Conservation (phyloP, 2,888 invertebrate species). For the Chrysina gloriosa region DNA sequence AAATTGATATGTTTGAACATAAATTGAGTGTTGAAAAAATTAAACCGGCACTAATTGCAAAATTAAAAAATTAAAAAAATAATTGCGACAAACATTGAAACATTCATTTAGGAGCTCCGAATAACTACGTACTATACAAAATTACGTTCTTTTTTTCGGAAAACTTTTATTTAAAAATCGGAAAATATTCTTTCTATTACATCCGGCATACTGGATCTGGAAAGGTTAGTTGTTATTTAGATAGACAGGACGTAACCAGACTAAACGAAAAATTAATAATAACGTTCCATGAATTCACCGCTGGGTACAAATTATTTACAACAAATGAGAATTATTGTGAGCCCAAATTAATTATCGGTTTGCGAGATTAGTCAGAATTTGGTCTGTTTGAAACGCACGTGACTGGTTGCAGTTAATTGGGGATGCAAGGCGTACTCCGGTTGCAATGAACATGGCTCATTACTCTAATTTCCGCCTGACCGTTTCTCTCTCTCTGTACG, state of each 20-base stretch:
- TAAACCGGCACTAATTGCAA: conserved; percentile 16
- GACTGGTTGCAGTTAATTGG: conserved; percentile 50
- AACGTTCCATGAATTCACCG: conserved; percentile 2
- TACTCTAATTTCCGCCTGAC: conserved; percentile 52
- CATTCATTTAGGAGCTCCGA: too few relatives aligned
- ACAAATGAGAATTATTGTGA: conserved; percentile 24
- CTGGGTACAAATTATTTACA: conserved; percentile 4
- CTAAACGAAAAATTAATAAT: background rate
- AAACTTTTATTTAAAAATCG: too few relatives aligned
- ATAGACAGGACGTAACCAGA: too few relatives aligned
- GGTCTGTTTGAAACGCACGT: conserved; percentile 44
- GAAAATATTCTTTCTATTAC: too few relatives aligned
- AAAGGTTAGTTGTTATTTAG: too few relatives aligned
- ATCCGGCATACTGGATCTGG: too few relatives aligned
- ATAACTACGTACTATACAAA: too few relatives aligned
- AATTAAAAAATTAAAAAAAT: too few relatives aligned
- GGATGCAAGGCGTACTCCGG: conserved; percentile 50
- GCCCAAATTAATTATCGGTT: conserved; percentile 40
- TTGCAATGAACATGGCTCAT: conserved; percentile 53
- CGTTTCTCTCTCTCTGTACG: conserved; percentile 46
- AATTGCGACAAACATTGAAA: background rate
- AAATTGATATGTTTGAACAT: conserved; percentile 33
- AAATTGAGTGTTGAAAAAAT: conserved; percentile 2
- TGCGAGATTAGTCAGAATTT: conserved; percentile 44
- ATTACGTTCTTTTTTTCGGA: too few relatives aligned